phyloP scores from a whole-genome alignment of 2,113 vertebrate species.

The Oreochromis tanganicae region DNA sequence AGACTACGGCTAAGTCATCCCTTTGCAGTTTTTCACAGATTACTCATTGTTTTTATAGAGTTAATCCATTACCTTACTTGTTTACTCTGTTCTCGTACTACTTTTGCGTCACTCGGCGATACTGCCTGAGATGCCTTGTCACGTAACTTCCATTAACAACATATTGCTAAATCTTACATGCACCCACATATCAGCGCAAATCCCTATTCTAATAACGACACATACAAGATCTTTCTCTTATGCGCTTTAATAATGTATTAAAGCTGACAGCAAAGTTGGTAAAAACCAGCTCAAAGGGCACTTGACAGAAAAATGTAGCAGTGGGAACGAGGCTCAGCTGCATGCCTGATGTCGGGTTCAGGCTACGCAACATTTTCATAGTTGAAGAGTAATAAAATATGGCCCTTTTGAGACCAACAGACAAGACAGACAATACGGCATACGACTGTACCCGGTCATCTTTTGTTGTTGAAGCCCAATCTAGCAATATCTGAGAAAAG shows the following conservation, averaged over 20 bases:
- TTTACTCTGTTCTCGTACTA: background rate
- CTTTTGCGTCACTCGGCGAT: background rate
- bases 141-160: background rate
- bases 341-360: background rate
- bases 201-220: background rate
- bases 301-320: background rate
- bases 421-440: background rate
- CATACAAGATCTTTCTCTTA: background rate
- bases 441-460: background rate
- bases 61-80: background rate
- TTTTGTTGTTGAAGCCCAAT: background rate
- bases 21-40: background rate
- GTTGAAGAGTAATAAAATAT: background rate
- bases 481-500: background rate
- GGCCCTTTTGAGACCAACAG: background rate
- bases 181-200: background rate
- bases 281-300: background rate
- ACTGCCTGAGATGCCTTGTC: background rate
- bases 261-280: background rate
- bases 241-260: background rate
- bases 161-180: background rate
- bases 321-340: background rate
- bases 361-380: background rate
- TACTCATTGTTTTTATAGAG: background rate
- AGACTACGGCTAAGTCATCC: conserved; percentile 9